phyloP scores from a whole-genome alignment of 2,797 vertebrate genomes.

The Sarcoramphus papa region DNA sequence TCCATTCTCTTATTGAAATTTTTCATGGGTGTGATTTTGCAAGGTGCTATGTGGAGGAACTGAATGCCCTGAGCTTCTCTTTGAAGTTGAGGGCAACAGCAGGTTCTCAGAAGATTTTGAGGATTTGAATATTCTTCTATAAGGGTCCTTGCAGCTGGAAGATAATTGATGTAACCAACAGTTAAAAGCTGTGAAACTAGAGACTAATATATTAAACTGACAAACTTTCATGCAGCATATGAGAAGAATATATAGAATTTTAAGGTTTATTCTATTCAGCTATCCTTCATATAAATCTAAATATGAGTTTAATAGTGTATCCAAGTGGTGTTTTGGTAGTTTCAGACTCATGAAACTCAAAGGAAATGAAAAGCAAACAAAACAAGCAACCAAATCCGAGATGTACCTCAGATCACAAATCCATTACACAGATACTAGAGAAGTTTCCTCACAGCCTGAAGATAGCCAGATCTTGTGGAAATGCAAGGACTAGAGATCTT shows the following conservation, averaged over 20 bases:
- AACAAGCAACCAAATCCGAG: neutral
- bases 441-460: neutral
- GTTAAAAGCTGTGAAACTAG: neutral
- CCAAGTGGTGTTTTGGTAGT: neutral
- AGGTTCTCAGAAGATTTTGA: neutral
- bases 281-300: neutral
- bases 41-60: neutral
- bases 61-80: neutral
- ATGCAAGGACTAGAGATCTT: neutral
- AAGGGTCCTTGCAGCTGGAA: neutral
- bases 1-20: neutral
- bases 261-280: neutral
- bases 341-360: neutral
- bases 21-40: neutral
- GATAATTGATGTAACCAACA: neutral
- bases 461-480: neutral
- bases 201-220: neutral
- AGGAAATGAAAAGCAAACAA: neutral
- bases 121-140: neutral
- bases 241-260: neutral
- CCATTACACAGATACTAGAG: neutral
- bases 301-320: neutral
- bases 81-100: neutral
- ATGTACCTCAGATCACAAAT: neutral
- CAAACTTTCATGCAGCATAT: neutral